Base-by-base conservation (phyloP, 2,113 vertebrate genomes). In the Pseudorectes ferrugineus region DNA sequence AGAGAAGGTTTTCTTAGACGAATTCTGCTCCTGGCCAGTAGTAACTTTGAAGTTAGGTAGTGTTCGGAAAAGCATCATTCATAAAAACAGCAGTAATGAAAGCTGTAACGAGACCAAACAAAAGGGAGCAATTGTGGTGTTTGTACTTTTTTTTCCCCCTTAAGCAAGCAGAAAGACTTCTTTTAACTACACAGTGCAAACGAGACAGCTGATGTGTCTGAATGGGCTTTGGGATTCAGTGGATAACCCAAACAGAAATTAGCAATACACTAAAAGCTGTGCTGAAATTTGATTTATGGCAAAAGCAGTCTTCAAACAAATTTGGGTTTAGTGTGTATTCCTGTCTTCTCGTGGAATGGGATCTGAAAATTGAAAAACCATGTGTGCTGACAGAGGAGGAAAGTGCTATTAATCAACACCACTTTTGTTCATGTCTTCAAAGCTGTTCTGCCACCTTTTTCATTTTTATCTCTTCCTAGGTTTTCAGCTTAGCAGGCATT, bases 371-470 rank as follows among this genome's bases (percentile, higher is more conserved):
- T 72, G 75, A 88, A 90, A 92, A 52, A 29, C 72, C 28, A 25
- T 58, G 38, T 95, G 68, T 85, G 83, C 63, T 84, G 85, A 89
- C 72, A 85, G 75, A 66, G 38, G 45, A 77, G 61, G 61, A 87
- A 94, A 94, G 84, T 94, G 86, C 87, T 95, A 91, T 97, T 96
- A 93, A 96, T 95, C 91, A 97, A 85, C 82, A 33, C 58, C 59
- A n/a, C 86, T 94, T 88, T 79, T 71, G 75, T 88, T 93, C 43
- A 10, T 46, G 36, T 77, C 78, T 95, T 87, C 84, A 94, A 91
- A 95, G 85, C 29, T 33, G 25, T 92, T 87, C 58, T 87, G 58
- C 49, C 87, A 94, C 89, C 67, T 91, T 87, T 68, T 51, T 72
- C 35, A 62, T 88, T 95, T 87, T 93, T 88, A 76, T 92, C 89